Evolutionary conservation across 1,140 invertebrate species (phyloP).

Genomic region (Nasonia vitripennis): DNA sequence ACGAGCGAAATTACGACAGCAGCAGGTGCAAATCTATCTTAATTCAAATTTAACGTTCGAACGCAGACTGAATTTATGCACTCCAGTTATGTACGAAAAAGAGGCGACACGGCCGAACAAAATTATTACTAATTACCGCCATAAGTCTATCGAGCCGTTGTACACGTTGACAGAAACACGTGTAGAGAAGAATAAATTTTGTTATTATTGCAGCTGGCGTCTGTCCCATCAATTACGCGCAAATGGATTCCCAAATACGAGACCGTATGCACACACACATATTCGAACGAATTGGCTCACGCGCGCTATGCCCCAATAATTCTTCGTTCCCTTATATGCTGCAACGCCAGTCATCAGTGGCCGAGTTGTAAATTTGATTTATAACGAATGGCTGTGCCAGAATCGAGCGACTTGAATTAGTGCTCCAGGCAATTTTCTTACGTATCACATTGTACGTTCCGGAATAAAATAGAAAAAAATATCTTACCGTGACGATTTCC

Average conservation of each 20-base stretch:
- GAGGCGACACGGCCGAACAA: background rate
- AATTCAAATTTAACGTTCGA: no score
- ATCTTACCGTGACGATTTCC: constrained; percentile 94
- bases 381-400: background rate
- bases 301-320: background rate
- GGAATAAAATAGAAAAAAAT: no score
- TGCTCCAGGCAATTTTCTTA: background rate
- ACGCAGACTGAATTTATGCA: no score
- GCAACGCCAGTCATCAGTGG: background rate
- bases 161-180: background rate
- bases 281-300: constrained; percentile 12
- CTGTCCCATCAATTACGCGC: background rate
- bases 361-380: background rate
- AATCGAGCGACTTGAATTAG: background rate
- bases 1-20: no score
- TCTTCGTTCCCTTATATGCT: background rate
- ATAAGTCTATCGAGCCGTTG: background rate
- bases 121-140: background rate
- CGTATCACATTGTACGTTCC: background rate
- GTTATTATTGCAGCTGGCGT: background rate
- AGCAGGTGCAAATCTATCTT: no score
- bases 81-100: no score
- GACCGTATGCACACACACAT: background rate
- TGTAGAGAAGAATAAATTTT: background rate
- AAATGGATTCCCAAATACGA: background rate